Evolutionary conservation across 2,113 vertebrate genomes (phyloP).

Genomic region (Xiphophorus maculatus): DNA sequence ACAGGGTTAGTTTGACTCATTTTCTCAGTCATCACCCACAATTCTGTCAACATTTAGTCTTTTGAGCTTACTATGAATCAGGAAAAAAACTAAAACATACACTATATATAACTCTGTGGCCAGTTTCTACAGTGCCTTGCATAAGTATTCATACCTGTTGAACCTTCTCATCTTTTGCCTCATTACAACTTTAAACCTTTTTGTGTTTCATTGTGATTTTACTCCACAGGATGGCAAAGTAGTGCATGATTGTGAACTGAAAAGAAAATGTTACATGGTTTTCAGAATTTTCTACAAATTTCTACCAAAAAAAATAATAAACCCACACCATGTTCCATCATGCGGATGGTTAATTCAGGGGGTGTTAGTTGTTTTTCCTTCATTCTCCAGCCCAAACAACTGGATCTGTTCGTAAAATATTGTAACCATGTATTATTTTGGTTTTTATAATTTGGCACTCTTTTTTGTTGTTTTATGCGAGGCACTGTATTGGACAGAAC

Average conservation of each 20-base stretch:
- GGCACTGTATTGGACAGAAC: conserved; percentile 1
- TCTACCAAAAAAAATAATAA: no score
- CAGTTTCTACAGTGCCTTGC: not conserved
- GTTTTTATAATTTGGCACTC: not conserved
- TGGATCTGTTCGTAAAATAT: no score
- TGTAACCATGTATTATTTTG: not conserved
- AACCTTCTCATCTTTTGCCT: not conserved
- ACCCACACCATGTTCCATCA: no score
- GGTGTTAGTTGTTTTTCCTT: no score
- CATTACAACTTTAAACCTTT: not conserved
- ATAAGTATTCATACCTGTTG: not conserved
- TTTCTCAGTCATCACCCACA: not conserved
- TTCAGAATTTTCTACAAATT: no score
- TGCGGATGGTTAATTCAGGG: no score
- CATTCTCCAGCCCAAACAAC: no score
- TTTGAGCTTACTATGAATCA: not conserved
- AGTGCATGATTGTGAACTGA: no score
- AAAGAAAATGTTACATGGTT: no score
- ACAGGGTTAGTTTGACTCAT: not conserved
- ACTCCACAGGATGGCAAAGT: no score
- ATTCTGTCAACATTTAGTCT: not conserved
- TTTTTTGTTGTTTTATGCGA: not conserved
- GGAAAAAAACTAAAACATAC: not conserved
- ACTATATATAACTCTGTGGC: not conserved
- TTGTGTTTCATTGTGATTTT: no score